Evolutionary conservation across 1,140 invertebrate genomes (phyloP).

Genomic region (Pomacea maculata): DNA sequence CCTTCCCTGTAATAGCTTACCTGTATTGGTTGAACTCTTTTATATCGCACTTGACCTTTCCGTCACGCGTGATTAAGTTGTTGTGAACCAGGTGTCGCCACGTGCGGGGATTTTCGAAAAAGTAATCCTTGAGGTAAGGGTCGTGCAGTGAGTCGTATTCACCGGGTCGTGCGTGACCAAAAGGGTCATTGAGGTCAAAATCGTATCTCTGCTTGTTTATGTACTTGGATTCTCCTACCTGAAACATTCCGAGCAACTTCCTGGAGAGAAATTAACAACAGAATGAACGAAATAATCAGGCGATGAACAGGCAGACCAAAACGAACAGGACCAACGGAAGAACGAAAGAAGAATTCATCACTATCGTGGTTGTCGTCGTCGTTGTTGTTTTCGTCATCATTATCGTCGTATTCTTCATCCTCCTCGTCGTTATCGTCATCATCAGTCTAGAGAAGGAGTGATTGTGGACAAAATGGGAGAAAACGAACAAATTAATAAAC

Average conservation of each 20-base stretch:
- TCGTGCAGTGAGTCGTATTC: slow-evolving; percentile 48
- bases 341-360: too few species aligned
- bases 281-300: too few species aligned
- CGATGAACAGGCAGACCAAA: too few species aligned
- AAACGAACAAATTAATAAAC: too few species aligned
- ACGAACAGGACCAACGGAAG: too few species aligned
- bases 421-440: too few species aligned
- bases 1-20: neutral
- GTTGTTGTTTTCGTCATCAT: too few species aligned
- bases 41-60: slow-evolving; percentile 42
- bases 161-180: slow-evolving; percentile 33
- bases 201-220: slow-evolving; percentile 26
- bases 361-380: too few species aligned
- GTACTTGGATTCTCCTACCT: slow-evolving; percentile 30
- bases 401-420: too few species aligned
- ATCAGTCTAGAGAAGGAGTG: too few species aligned
- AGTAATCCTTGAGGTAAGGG: slow-evolving; percentile 40
- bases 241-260: neutral
- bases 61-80: slow-evolving; percentile 40
- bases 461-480: too few species aligned
- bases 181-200: slow-evolving; percentile 45
- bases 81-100: slow-evolving; percentile 35
- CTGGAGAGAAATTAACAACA: too few species aligned
- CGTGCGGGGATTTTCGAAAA: slow-evolving; percentile 32
- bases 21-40: slow-evolving; percentile 52